Evolutionary conservation across 2,888 invertebrate genomes (phyloP).

Genomic region (Mesoligia furuncula): DNA sequence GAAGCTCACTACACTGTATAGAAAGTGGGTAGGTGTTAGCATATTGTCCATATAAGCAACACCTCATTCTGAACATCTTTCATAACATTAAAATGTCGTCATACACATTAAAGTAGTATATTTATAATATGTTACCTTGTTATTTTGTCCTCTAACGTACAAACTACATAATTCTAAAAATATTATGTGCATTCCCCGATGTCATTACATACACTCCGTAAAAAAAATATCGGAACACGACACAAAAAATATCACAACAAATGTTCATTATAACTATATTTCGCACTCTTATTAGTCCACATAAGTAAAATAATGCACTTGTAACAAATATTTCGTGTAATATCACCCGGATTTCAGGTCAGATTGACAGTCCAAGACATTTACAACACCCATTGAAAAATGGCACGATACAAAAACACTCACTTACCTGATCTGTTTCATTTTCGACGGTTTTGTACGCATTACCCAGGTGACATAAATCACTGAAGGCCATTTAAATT

Average conservation of each 20-base stretch:
- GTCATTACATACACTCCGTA: slow-evolving; percentile 81
- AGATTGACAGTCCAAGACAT: slow-evolving; percentile 88
- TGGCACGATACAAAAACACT: slow-evolving; percentile 79
- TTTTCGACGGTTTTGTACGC: slow-evolving; percentile 89
- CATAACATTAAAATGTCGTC: slow-evolving; percentile 61
- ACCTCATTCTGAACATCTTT: slow-evolving; percentile 69
- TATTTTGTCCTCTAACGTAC: slow-evolving; percentile 85
- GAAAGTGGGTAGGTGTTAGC: slow-evolving; percentile 80
- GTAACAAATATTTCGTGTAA: slow-evolving; percentile 74
- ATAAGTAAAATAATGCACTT: slow-evolving; percentile 66
- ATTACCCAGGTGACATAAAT: slow-evolving; percentile 89
- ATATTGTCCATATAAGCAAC: slow-evolving; percentile 68
- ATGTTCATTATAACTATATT: slow-evolving; percentile 55
- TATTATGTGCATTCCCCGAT: slow-evolving; percentile 87
- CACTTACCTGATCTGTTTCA: slow-evolving; percentile 89
- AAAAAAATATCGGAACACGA: slow-evolving; percentile 63
- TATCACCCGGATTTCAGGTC: slow-evolving; percentile 86
- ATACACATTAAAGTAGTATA: slow-evolving; percentile 70
- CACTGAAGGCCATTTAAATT: slow-evolving; percentile 91
- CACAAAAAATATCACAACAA: slow-evolving; percentile 64
- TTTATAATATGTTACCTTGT: slow-evolving; percentile 80
- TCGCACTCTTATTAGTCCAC: slow-evolving; percentile 59
- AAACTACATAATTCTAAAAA: slow-evolving; percentile 89
- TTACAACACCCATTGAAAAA: slow-evolving; percentile 85
- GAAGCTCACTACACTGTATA: slow-evolving; percentile 38